Evolutionary conservation across 2,888 invertebrate genomes (phyloP).

Genomic region (Acanthopleura granulata): DNA sequence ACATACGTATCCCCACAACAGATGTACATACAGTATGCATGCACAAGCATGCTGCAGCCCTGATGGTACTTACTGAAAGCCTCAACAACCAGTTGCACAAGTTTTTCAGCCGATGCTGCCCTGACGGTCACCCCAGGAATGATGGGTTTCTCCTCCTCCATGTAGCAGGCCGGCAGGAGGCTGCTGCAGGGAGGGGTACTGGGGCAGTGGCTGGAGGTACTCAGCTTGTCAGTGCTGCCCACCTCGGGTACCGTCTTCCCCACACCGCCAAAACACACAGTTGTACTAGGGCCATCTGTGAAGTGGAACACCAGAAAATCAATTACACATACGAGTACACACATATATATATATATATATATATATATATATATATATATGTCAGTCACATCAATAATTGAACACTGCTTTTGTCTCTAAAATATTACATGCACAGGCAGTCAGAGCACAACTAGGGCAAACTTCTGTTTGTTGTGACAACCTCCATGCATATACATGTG

Average conservation of each 20-base stretch:
- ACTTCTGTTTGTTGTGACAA: no score
- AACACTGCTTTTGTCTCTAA: no score
- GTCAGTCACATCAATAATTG: no score
- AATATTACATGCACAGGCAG: no score
- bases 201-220: background rate
- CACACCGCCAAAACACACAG: constrained; percentile 4
- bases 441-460: no score
- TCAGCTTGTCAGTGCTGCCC: background rate
- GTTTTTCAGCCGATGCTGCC: constrained; percentile 66
- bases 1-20: no score
- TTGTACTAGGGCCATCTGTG: constrained; percentile 3
- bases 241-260: background rate
- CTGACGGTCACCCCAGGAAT: constrained; percentile 59
- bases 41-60: no score
- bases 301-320: constrained; percentile 27
- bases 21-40: no score
- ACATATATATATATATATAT: constrained; percentile 36
- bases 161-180: background rate
- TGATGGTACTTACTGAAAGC: constrained; percentile 67
- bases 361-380: constrained; percentile 36
- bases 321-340: constrained; percentile 44
- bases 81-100: constrained; percentile 68
- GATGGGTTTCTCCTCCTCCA: constrained; percentile 64
- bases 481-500: no score
- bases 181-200: background rate